Conservation (phyloP, 2,888 invertebrate genomes). For the Proisotoma minuta region DNA sequence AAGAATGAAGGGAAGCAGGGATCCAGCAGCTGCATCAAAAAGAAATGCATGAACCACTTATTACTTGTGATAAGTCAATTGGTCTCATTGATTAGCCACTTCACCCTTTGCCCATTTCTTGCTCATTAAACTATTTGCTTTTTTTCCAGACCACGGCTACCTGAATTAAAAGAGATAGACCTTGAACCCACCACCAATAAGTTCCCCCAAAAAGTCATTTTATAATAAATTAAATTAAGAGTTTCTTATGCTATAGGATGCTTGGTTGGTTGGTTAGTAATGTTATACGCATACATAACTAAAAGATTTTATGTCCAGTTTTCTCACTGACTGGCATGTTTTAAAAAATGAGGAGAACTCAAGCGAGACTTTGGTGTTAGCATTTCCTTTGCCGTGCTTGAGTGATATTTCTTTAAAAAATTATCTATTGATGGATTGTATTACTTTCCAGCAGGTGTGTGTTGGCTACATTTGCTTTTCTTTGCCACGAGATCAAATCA, state of each 20-base stretch:
- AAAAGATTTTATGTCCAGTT: constrained; percentile 1
- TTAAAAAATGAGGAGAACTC: too few species aligned
- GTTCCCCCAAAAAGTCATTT: too few species aligned
- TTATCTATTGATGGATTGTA: constrained; percentile 17
- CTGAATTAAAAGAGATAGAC: too few species aligned
- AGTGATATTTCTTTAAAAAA: constrained; percentile 15
- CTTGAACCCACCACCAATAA: too few species aligned
- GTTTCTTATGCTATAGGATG: too few species aligned
- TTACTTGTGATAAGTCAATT: constrained; percentile 3
- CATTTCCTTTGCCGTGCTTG: constrained; percentile 11
- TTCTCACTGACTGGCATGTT: background rate
- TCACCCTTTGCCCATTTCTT: background rate
- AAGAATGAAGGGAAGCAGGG: constrained; percentile 3
- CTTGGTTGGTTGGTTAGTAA: too few species aligned
- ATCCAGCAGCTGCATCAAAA: constrained; percentile 10
- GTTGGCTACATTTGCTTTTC: too few species aligned
- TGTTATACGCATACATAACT: too few species aligned
- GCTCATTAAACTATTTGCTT: background rate
- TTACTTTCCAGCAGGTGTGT: constrained; percentile 17
- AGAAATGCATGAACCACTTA: background rate
- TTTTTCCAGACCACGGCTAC: background rate
- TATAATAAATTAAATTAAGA: too few species aligned
- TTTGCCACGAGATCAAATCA: too few species aligned
- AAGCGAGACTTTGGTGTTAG: constrained; percentile 11
- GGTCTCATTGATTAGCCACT: background rate